Base-by-base conservation (phyloP, 2,797 vertebrate species). In the Todus mexicanus region DNA sequence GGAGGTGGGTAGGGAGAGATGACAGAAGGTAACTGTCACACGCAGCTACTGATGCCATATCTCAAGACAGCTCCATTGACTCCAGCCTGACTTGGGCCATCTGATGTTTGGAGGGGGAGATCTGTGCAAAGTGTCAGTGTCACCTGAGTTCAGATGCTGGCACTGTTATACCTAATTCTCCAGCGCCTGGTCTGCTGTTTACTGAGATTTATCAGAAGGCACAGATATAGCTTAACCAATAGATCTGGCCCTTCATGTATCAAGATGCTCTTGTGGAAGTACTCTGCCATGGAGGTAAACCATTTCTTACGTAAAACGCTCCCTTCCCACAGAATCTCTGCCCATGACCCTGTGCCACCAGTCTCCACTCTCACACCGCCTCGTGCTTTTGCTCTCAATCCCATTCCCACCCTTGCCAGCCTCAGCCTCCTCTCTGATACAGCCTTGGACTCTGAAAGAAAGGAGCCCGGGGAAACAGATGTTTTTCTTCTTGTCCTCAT, bases 381-480 rank as follows among this genome's bases (percentile, higher is more conserved):
- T n/a, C 3, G 1, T 7, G 5, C 54, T 74, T n/a, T 42, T 11
- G 4, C 5, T 78, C 54, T 42, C 1, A 0, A 8, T 47, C 31
- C 63, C n/a, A 33, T 35, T 74, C 33, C 74, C 27, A 22, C 3
- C 57, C 54, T 15, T 60, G 84, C 35, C 56, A 72, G 42, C 47
- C 63, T 57, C 74, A 69, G 53, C 57, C 72, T 71, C 84, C 65
- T 65, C 15, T 45, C 54, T 2, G 1, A 16, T 22, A 33, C 47
- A 71, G 63, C 65, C 87, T 37, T 10, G 35, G 3, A 9, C 42
- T 83, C 69, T 1, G 1, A 23, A 12, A 71, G 54, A 65, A 69
- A 47, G n/a, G 20, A 68, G 37, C 8, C 35, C 0, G 4, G 29
- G 19, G 33, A 33, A 86, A 65, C 91, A 93, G 89, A 91, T 69